Conservation (phyloP, 2,113 vertebrate species). For the Larimichthys polyactis region DNA sequence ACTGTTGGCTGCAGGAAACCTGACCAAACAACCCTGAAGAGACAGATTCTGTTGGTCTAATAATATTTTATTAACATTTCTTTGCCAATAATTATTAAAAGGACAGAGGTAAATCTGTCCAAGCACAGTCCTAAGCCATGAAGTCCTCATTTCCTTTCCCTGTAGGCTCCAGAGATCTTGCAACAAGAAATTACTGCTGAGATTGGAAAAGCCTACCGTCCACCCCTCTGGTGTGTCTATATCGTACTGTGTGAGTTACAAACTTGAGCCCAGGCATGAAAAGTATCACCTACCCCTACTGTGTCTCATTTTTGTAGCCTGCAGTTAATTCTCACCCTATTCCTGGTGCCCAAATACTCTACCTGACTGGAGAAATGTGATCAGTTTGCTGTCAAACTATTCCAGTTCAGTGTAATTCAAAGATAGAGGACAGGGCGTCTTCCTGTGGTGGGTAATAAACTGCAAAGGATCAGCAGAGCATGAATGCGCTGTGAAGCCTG, state of each 20-base stretch:
- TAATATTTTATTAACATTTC: not conserved
- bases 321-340: slow-evolving; percentile 50
- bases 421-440: not conserved
- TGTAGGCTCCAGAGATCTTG: not conserved
- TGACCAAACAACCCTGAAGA: not conserved
- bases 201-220: not conserved
- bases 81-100: not conserved
- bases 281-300: slow-evolving; percentile 3
- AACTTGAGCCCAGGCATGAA: not conserved
- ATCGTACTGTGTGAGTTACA: not conserved
- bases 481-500: not conserved
- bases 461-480: not conserved
- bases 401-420: not conserved
- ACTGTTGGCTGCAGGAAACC: not conserved
- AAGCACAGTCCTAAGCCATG: not conserved
- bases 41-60: not conserved
- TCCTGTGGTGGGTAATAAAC: not conserved
- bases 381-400: slow-evolving; percentile 9
- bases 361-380: slow-evolving; percentile 41
- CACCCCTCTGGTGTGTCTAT: not conserved
- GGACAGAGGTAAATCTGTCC: not conserved
- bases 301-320: slow-evolving; percentile 26
- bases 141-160: slow-evolving; percentile 25
- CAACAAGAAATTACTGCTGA: slow-evolving; percentile 1
- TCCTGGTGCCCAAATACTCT: not conserved